phyloP scores from a whole-genome alignment of 2,888 invertebrate genomes.

The Caenorhabditis japonica region DNA sequence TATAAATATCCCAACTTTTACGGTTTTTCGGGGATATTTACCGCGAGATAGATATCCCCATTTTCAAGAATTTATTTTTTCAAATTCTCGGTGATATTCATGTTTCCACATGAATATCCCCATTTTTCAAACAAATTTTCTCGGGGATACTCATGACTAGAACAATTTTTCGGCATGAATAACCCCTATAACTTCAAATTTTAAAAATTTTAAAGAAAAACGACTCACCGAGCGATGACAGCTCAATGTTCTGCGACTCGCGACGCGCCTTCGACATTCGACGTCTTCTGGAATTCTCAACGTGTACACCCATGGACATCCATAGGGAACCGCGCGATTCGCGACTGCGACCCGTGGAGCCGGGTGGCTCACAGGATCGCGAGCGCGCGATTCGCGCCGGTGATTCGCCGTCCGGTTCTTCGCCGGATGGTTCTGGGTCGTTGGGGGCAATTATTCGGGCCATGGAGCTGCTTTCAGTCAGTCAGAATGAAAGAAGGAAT shows the following conservation, averaged over 20 bases:
- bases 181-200: no score
- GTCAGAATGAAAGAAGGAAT: no score
- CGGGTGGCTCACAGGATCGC: constrained; percentile 36
- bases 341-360: constrained; percentile 35
- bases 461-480: constrained; percentile 5
- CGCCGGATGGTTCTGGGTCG: constrained; percentile 6
- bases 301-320: constrained; percentile 55
- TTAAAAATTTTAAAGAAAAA: constrained; percentile 4
- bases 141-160: no score
- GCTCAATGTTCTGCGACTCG: constrained; percentile 61
- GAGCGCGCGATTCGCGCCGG: constrained; percentile 32
- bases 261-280: constrained; percentile 60
- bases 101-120: no score
- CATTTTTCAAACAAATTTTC: no score
- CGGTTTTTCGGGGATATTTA: no score
- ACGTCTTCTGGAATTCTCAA: constrained; percentile 59
- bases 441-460: constrained; percentile 14
- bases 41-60: no score
- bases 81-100: no score
- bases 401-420: constrained; percentile 35
- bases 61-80: no score
- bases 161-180: no score
- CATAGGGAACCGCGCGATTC: constrained; percentile 53
- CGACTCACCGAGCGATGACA: constrained; percentile 58
- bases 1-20: no score